These are phyloP conservation scores for Thaumetopoea pityocampa DNA, from an alignment of 1,140 invertebrate genomes.

Conservation along the genomic window DNA sequence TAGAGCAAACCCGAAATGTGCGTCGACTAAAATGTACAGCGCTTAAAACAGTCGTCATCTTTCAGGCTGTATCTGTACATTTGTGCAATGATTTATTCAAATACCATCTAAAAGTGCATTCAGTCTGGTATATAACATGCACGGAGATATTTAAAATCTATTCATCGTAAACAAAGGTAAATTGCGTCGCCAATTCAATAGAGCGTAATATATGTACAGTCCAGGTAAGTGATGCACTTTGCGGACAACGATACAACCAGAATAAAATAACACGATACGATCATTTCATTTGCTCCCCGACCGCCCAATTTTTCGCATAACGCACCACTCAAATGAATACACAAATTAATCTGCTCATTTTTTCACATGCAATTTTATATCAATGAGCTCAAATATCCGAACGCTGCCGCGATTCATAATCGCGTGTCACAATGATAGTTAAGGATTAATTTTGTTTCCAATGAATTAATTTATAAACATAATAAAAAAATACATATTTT, in stretches of 20 bases:
- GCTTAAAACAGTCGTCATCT: slow-evolving; percentile 30
- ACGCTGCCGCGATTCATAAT: slow-evolving; percentile 55
- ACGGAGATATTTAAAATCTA: slow-evolving; percentile 10
- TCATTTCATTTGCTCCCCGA: slow-evolving; percentile 62
- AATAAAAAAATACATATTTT: slow-evolving; percentile 50
- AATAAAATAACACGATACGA: slow-evolving; percentile 55
- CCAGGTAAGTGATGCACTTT: slow-evolving; percentile 26
- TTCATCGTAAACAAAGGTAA: slow-evolving; percentile 12
- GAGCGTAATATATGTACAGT: slow-evolving; percentile 3
- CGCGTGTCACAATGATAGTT: slow-evolving; percentile 63
- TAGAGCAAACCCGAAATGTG: slow-evolving; percentile 42
- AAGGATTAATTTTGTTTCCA: slow-evolving; percentile 62
- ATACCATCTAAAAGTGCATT: slow-evolving; percentile 9
- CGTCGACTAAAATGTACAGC: slow-evolving; percentile 27
- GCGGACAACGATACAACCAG: slow-evolving; percentile 47
- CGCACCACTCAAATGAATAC: slow-evolving; percentile 68
- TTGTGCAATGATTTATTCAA: slow-evolving; percentile 25
- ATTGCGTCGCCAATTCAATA: slow-evolving; percentile 14
- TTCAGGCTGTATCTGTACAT: slow-evolving; percentile 29
- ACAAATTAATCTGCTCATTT: slow-evolving; percentile 75
- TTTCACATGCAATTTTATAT: slow-evolving; percentile 72
- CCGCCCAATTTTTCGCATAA: slow-evolving; percentile 72
- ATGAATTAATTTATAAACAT: slow-evolving; percentile 65
- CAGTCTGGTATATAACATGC: slow-evolving; percentile 1
- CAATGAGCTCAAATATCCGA: slow-evolving; percentile 65